Conservation (phyloP, 2,797 vertebrate genomes). For the Amblyopsis hoosieri region DNA sequence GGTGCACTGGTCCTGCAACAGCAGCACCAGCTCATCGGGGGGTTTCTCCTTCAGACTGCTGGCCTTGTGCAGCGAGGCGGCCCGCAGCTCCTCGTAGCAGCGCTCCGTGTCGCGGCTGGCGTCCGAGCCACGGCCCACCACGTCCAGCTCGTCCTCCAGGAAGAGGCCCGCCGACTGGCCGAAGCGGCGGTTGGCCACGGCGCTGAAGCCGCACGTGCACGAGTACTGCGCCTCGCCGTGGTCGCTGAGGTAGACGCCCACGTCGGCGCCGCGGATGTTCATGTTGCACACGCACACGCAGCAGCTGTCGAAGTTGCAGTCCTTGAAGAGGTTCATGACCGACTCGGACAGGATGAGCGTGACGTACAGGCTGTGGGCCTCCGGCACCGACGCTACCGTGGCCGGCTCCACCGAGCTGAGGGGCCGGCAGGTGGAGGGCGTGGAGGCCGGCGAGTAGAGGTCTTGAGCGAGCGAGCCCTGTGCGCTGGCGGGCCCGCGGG, state of each 20-base stretch:
- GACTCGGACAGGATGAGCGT: slow-evolving; percentile 98
- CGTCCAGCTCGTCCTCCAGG: slow-evolving; percentile 96
- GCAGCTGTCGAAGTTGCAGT: slow-evolving; percentile 99
- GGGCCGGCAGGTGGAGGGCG: slow-evolving; percentile 93
- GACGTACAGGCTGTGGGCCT: slow-evolving; percentile 98
- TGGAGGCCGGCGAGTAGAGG: slow-evolving; percentile 96
- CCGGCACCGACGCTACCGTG: slow-evolving; percentile 94
- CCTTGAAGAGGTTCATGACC: slow-evolving; percentile 97
- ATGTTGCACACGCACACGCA: slow-evolving; percentile 99
- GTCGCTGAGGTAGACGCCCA: slow-evolving; percentile 97
- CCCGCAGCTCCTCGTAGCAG: slow-evolving; percentile 89
- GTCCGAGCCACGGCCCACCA: slow-evolving; percentile 92
- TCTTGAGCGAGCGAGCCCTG: slow-evolving; percentile 97
- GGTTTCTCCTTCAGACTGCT: slow-evolving; percentile 86
- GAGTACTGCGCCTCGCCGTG: slow-evolving; percentile 93
- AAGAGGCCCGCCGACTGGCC: slow-evolving; percentile 95
- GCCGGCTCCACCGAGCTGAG: slow-evolving; percentile 97
- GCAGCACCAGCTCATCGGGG: slow-evolving; percentile 90
- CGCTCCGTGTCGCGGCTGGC: slow-evolving; percentile 91
- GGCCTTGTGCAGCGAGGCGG: slow-evolving; percentile 76
- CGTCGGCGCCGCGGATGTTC: slow-evolving; percentile 98
- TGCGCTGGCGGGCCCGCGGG: slow-evolving; percentile 94
- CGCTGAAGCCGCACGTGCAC: slow-evolving; percentile 97
- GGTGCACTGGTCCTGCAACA: slow-evolving; percentile 96
- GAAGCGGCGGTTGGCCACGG: slow-evolving; percentile 95